phyloP scores from a whole-genome alignment of 2,797 vertebrate genomes.

The Pempheris klunzingeri region DNA sequence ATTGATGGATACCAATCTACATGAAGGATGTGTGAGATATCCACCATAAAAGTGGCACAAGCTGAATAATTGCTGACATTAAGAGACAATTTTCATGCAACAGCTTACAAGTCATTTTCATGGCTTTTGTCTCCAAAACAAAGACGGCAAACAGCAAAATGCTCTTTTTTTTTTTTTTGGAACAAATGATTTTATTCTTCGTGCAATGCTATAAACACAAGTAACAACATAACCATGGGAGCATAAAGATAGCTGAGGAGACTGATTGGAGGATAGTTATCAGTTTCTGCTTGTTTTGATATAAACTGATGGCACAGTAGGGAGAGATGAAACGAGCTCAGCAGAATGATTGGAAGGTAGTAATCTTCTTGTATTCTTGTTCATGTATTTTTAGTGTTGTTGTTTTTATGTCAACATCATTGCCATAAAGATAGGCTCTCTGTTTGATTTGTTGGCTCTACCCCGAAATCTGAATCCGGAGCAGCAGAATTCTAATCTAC shows the following conservation, averaged over 20 bases:
- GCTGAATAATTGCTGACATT: conserved; percentile 38
- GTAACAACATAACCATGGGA: conserved; percentile 46
- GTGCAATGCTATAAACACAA: conserved; percentile 47
- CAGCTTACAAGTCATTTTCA: conserved; percentile 28
- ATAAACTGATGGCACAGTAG: conserved; percentile 68
- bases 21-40: conserved; percentile 39
- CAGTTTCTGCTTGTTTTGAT: conserved; percentile 65
- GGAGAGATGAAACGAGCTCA: conserved; percentile 66
- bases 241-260: conserved; percentile 53
- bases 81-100: conserved; percentile 38
- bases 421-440: conserved; percentile 51
- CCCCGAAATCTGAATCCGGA: conserved; percentile 21
- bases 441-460: conserved; percentile 62
- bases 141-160: conserved; percentile 26
- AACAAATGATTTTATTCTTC: conserved; percentile 49
- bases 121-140: conserved; percentile 26
- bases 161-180: conserved; percentile 6
- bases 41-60: conserved; percentile 28
- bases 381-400: conserved; percentile 68
- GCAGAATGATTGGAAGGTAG: conserved; percentile 63
- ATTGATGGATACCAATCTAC: conserved; percentile 58
- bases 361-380: conserved; percentile 62
- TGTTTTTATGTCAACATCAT: conserved; percentile 71
- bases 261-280: conserved; percentile 70
- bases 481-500: conserved; percentile 45